Evolutionary conservation across 2,113 vertebrate genomes (phyloP).

Genomic region (Pelmatolapia mariae): DNA sequence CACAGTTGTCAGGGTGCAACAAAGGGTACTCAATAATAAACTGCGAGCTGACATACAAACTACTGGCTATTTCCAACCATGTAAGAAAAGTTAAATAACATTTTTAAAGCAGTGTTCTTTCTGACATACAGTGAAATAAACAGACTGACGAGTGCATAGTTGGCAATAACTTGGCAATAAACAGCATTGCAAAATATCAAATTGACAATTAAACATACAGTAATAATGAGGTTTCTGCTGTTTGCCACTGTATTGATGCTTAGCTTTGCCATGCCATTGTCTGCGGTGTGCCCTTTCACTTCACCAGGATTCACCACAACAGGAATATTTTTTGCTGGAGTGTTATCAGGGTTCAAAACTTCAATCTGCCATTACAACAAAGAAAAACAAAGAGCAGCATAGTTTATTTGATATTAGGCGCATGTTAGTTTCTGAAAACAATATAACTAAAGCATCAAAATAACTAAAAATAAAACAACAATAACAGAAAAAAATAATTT

Average conservation of each 20-base stretch:
- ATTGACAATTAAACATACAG: slow-evolving; percentile 16
- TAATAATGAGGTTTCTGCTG: not conserved
- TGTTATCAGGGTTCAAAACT: slow-evolving; percentile 67
- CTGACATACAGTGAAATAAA: not conserved
- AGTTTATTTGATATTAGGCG: not conserved
- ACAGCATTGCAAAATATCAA: not conserved
- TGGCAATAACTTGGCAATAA: not conserved
- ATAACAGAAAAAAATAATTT: not conserved
- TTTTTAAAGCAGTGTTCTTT: not conserved
- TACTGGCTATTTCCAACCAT: not conserved
- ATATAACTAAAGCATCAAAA: not conserved
- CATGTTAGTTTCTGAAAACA: not conserved
- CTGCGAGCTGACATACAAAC: not conserved
- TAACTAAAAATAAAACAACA: not conserved
- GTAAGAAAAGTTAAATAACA: not conserved
- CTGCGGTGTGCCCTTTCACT: not conserved
- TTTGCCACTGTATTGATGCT: slow-evolving; percentile 42
- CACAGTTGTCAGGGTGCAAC: not conserved
- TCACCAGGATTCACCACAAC: not conserved
- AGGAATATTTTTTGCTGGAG: slow-evolving; percentile 50
- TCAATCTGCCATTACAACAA: slow-evolving; percentile 46
- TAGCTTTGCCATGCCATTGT: slow-evolving; percentile 49
- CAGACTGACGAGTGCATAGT: not conserved
- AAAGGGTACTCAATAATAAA: not conserved
- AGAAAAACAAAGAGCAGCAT: not conserved